Evolutionary conservation across 35 echinoderm and acorn worm genomes (phyloP).

Genomic region (Apostichopus parvimensis): DNA sequence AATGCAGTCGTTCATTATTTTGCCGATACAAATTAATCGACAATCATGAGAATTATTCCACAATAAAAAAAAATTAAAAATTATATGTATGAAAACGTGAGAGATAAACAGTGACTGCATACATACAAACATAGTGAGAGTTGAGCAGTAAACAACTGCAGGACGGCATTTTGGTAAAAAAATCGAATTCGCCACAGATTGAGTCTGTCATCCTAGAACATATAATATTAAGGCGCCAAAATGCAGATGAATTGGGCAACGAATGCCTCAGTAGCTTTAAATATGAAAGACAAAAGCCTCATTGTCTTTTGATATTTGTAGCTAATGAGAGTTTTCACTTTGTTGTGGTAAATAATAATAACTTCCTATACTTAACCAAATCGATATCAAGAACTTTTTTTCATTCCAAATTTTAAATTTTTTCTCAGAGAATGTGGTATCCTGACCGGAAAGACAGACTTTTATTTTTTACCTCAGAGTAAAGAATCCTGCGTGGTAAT

Average conservation of each 20-base stretch:
- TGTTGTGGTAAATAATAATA: too few species aligned
- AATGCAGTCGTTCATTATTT: too few species aligned
- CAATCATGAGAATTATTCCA: too few species aligned
- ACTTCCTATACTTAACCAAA: too few species aligned
- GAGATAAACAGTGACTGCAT: not conserved
- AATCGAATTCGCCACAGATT: not conserved
- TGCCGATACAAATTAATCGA: too few species aligned
- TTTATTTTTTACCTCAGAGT: too few species aligned
- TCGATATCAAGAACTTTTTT: too few species aligned
- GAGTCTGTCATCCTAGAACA: not conserved
- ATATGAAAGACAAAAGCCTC: not conserved
- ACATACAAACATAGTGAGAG: not conserved
- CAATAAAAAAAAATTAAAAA: not conserved
- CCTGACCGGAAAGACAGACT: too few species aligned
- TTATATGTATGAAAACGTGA: not conserved
- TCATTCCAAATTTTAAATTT: too few species aligned
- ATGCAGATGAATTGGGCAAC: not conserved
- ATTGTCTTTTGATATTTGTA: not conserved
- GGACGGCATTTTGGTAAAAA: not conserved
- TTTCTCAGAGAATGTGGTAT: too few species aligned
- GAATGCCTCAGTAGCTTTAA: not conserved
- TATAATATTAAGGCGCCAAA: not conserved
- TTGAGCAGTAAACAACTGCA: not conserved
- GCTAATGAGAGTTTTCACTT: not conserved
- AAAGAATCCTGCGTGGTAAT: too few species aligned